Evolutionary conservation across 2,888 invertebrate species (phyloP).

Genomic region (Ypsolopha scabrella): DNA sequence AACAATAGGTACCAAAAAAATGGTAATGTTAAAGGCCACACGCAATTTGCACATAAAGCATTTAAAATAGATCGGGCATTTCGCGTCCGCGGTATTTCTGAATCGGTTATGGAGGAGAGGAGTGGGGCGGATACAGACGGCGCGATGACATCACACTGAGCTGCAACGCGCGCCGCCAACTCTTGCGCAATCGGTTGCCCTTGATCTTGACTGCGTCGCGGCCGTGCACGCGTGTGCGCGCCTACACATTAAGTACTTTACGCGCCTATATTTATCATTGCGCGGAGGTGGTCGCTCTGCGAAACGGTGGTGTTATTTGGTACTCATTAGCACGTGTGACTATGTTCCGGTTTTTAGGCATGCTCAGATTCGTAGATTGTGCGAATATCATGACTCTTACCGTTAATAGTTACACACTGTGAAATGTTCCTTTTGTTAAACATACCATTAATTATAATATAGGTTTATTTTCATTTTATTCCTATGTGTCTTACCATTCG

Average conservation of each 20-base stretch:
- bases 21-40: constrained; percentile 8
- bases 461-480: too few relatives aligned
- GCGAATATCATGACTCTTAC: too few relatives aligned
- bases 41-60: constrained; percentile 7
- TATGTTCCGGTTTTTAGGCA: constrained; percentile 33
- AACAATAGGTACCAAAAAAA: constrained; percentile 6
- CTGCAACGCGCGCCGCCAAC: constrained; percentile 62
- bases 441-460: too few relatives aligned
- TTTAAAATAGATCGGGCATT: constrained; percentile 45
- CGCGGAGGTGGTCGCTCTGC: constrained; percentile 34
- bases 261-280: constrained; percentile 57
- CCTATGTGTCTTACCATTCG: too few relatives aligned
- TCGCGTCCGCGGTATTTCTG: constrained; percentile 53
- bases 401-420: too few relatives aligned
- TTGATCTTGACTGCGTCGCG: constrained; percentile 71
- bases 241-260: constrained; percentile 13
- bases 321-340: constrained; percentile 38
- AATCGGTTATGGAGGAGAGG: constrained; percentile 19
- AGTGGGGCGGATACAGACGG: constrained; percentile 37
- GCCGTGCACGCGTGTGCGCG: constrained; percentile 40
- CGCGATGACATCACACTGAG: constrained; percentile 61
- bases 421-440: too few relatives aligned
- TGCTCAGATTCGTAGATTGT: constrained; percentile 5
- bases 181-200: constrained; percentile 67
- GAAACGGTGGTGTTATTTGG: constrained; percentile 28